Base-by-base conservation (phyloP, 1,140 invertebrate genomes). In the Drosophila mojavensis region DNA sequence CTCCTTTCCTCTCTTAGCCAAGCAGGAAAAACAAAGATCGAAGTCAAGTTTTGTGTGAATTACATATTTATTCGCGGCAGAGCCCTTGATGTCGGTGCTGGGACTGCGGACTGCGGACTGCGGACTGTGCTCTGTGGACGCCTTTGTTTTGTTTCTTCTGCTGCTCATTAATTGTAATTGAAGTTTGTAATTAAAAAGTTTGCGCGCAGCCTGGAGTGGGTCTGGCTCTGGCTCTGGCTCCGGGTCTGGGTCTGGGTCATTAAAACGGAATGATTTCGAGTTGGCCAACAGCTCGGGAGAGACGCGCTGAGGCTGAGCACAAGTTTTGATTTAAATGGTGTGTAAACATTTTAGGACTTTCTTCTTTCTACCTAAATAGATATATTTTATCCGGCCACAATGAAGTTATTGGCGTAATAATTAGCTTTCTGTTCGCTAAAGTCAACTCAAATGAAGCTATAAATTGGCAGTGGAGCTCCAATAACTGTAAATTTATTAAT, bases 161-260 rank as follows among this genome's bases (percentile, higher is more conserved):
- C 54, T 63, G 79, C 73, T 86, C 79, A 77, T 82, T 88, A 86
- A 86, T 86, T 86, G 83, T 88, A 88, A 86, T 86, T 86, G 83
- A 86, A 86, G 83, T 86, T 88, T 86, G 83, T 88, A 86, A 88
- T 86, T 86, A 86, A 88, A 86, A 88, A 86, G 83, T 86, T 86
- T 86, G 86, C 79, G 62, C 73, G 76, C 77, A 78, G 76, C 79
- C 76, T 82, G 51, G 62, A 79, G 17, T 17, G 17, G 17, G 17
- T 17, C 75, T 24, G 20, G 20, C 20, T 5, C 28, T 30, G 28
- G 28, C 4, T 30, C 2, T 60, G 54, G 58, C 1, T 24, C 4
- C 0, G 4, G 5, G 28, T 0, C 28, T 30, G 28, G 28, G 4
- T 30, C 2, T 60, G 54, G 58, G 67, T 76, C 83, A 88, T 86